Percentiles rank a stretch among this genome's conserved stretches.
phyloP scores from a whole-genome alignment of 2,888 invertebrate genomes.

The Copidosoma aretas region DNA sequence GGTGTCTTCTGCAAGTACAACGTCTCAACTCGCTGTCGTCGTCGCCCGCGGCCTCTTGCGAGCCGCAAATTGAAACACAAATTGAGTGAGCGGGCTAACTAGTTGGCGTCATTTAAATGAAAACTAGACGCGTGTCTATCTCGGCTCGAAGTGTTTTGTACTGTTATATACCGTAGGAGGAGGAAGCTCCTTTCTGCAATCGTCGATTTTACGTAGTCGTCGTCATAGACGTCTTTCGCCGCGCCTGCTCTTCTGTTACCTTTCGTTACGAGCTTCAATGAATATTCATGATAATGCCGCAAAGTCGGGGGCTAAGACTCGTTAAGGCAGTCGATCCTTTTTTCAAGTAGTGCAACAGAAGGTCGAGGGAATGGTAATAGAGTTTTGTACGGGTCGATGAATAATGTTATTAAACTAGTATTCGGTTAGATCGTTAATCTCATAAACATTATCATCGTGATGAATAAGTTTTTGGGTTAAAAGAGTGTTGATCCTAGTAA shows the following conservation, averaged over 20 bases:
- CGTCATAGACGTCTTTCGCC: neutral
- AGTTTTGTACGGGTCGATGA: too few species aligned
- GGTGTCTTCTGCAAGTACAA: neutral
- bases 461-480: too few species aligned
- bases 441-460: too few species aligned
- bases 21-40: neutral
- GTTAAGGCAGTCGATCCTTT: slow-evolving; percentile 12
- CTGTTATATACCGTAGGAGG: too few species aligned
- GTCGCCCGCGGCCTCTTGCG: neutral
- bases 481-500: too few species aligned
- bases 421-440: too few species aligned
- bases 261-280: slow-evolving; percentile 12
- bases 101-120: slow-evolving; percentile 39
- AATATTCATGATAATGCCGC: slow-evolving; percentile 28
- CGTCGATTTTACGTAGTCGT: too few species aligned
- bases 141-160: neutral
- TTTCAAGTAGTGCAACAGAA: neutral
- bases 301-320: neutral
- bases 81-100: slow-evolving; percentile 1
- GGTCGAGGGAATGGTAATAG: too few species aligned
- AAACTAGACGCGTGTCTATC: slow-evolving; percentile 30
- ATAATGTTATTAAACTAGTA: too few species aligned
- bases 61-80: slow-evolving; percentile 27
- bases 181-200: too few species aligned
- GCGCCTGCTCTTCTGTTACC: neutral